These are phyloP conservation scores for Moxostoma hubbsi DNA, from an alignment of 2,797 vertebrate genomes.

Conservation along the genomic window DNA sequence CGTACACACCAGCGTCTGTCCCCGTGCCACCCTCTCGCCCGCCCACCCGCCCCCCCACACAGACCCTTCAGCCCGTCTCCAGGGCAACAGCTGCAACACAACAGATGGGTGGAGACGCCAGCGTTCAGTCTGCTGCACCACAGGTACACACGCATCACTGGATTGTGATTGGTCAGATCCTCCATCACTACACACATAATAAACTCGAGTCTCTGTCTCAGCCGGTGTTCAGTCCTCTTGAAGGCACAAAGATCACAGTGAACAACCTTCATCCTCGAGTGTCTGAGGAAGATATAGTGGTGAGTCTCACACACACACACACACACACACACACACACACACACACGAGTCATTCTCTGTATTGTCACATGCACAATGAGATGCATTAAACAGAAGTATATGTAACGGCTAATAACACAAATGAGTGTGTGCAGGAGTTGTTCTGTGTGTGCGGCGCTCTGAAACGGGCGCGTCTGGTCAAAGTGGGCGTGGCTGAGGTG, in stretches of 20 bases:
- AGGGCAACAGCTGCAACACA: conserved; percentile 84
- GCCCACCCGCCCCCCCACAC: conserved; percentile 47
- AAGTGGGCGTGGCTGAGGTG: conserved; percentile 93
- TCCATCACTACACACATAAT: background rate
- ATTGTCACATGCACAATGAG: too few species aligned
- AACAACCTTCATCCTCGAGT: conserved; percentile 96
- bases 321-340: background rate
- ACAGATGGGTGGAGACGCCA: conserved; percentile 72
- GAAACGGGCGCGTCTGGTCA: conserved; percentile 91
- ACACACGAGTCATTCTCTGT: too few species aligned
- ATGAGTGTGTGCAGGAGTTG: conserved; percentile 82
- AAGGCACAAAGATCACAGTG: conserved; percentile 98
- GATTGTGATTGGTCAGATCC: too few species aligned
- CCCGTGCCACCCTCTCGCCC: conserved; percentile 71
- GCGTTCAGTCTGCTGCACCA: conserved; percentile 31
- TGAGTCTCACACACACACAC: conserved; percentile 71
- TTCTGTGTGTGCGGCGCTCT: conserved; percentile 97
- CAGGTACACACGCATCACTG: conserved; percentile 1
- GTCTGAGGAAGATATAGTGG: conserved; percentile 97
- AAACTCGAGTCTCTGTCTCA: conserved; percentile 40
- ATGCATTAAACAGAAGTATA: too few species aligned
- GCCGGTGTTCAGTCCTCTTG: conserved; percentile 90
- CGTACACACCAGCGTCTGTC: conserved; percentile 80
- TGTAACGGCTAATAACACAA: too few species aligned
- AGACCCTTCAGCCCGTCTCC: conserved; percentile 81